Conservation (phyloP, 2,888 invertebrate genomes). For the Parapristionchus giblindavisi region DNA sequence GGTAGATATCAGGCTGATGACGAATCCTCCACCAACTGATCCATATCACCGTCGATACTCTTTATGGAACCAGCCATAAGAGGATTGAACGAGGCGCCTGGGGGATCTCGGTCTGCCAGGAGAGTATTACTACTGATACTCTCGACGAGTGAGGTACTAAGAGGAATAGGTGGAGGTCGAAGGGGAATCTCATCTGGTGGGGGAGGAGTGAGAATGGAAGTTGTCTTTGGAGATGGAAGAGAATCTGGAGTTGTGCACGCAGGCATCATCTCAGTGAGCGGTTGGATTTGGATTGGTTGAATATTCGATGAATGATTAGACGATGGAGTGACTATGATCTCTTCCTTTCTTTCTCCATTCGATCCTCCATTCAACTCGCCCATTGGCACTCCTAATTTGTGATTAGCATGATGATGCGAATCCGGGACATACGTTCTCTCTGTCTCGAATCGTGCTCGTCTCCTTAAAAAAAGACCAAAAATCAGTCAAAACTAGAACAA, state of each 20-base stretch:
- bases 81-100: conserved; percentile 21
- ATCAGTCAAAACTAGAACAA: not conserved
- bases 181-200: conserved; percentile 12
- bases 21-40: conserved; percentile 7
- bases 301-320: not conserved
- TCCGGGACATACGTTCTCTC: conserved; percentile 67
- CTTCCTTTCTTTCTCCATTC: conserved; percentile 16
- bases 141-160: not conserved
- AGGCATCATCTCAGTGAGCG: not conserved
- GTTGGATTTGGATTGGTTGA: not conserved
- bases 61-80: conserved; percentile 36
- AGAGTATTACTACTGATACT: no score
- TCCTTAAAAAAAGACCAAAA: conserved; percentile 41
- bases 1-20: not conserved
- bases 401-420: conserved; percentile 46
- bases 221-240: conserved; percentile 21
- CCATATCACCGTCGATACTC: conserved; percentile 36
- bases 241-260: not conserved
- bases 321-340: not conserved
- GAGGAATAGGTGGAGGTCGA: conserved; percentile 22
- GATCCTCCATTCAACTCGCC: conserved; percentile 56
- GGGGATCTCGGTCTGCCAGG: not conserved
- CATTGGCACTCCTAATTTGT: conserved; percentile 64
- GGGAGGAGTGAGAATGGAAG: conserved; percentile 30
- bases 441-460: conserved; percentile 60